These are phyloP conservation scores for Platyscapa corneri DNA, from an alignment of 1,140 invertebrate species.

Conservation along the genomic window DNA sequence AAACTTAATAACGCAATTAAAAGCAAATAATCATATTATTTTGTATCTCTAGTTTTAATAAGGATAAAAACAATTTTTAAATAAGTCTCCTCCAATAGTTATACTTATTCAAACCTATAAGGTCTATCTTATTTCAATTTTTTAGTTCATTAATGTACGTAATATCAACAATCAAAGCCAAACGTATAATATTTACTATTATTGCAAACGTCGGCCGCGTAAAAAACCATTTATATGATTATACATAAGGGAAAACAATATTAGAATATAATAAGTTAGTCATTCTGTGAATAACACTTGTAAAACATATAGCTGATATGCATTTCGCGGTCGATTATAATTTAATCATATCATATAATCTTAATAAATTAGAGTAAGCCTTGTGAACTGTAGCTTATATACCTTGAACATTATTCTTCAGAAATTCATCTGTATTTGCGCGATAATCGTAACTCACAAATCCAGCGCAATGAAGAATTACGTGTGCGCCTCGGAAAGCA, in stretches of 20 bases:
- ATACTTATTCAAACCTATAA: not conserved
- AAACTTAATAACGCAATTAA: not conserved
- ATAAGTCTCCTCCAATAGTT: not conserved
- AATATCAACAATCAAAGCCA: not conserved
- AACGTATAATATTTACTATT: not conserved
- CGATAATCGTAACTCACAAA: slow-evolving; percentile 77
- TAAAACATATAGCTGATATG: too few relatives aligned
- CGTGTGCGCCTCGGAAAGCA: slow-evolving; percentile 75
- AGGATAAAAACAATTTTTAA: not conserved
- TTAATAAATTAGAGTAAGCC: not conserved
- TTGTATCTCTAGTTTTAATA: not conserved
- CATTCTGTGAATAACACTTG: not conserved
- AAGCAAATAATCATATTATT: not conserved
- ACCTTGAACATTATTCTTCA: slow-evolving; percentile 74
- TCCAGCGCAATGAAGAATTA: slow-evolving; percentile 80
- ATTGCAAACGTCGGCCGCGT: not conserved
- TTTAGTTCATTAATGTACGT: not conserved
- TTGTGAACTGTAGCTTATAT: not conserved
- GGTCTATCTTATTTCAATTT: not conserved
- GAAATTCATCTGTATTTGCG: slow-evolving; percentile 75
- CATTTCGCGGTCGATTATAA: not conserved
- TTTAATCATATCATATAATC: not conserved
- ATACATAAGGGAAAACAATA: too few relatives aligned
- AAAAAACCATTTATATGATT: too few relatives aligned
- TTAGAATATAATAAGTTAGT: not conserved